Evolutionary conservation across 1,140 invertebrate genomes (phyloP).

Genomic region (Anastrepha obliqua): DNA sequence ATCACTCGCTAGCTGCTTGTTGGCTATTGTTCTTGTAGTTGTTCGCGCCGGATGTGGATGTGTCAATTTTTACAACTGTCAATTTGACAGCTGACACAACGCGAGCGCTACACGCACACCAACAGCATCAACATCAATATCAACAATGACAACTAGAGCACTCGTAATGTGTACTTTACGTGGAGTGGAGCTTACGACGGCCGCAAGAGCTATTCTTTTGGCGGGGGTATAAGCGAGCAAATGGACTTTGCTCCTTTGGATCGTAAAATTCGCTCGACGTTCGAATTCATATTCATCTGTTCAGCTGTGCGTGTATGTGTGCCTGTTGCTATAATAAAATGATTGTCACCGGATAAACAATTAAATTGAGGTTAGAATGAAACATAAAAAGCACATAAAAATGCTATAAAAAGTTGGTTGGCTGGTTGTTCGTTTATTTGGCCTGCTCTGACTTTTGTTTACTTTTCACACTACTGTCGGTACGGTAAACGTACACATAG

Average conservation of each 20-base stretch:
- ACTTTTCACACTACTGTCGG: background rate
- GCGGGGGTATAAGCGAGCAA: background rate
- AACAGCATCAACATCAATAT: background rate
- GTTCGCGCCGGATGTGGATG: conserved; percentile 42
- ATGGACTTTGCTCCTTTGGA: conserved; percentile 48
- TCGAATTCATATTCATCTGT: background rate
- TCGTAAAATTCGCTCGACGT: conserved; percentile 42
- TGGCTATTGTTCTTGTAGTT: background rate
- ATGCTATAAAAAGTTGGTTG: conserved; percentile 63
- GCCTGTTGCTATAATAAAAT: conserved; percentile 58
- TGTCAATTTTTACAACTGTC: conserved; percentile 58
- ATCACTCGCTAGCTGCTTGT: background rate
- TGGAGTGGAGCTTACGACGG: background rate
- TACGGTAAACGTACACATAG: background rate
- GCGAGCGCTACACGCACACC: background rate
- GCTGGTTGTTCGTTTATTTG: background rate
- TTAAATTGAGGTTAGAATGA: conserved; percentile 75
- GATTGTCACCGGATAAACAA: conserved; percentile 74
- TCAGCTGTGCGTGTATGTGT: background rate
- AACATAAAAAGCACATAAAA: conserved; percentile 74
- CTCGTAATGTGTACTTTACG: conserved; percentile 22
- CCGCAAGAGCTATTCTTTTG: background rate
- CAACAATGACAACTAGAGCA: conserved; percentile 11
- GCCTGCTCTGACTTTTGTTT: conserved; percentile 20
- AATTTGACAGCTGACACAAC: conserved; percentile 56